Evolutionary conservation across 2,888 invertebrate genomes (phyloP).

Genomic region (Aphidoletes aphidimyza): DNA sequence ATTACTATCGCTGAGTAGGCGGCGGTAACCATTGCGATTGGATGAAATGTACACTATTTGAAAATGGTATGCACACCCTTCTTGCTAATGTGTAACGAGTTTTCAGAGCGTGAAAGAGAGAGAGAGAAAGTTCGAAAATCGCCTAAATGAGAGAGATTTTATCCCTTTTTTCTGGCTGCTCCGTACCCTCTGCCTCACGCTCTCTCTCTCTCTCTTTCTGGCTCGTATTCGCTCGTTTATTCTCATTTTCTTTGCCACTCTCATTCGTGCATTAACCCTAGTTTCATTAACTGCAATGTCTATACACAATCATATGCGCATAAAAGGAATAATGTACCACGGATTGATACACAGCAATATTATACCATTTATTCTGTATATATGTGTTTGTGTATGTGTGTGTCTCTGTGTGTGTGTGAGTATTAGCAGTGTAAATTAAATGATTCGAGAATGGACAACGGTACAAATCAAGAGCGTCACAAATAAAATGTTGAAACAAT

Average conservation of each 20-base stretch:
- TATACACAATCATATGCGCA: slow-evolving; percentile 20
- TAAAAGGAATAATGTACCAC: not conserved
- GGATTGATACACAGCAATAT: too few species aligned
- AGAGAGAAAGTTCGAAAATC: too few species aligned
- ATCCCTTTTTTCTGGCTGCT: not conserved
- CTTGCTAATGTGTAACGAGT: not conserved
- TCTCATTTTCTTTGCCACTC: not conserved
- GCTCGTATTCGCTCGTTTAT: not conserved
- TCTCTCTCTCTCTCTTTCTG: not conserved
- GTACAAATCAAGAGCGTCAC: too few species aligned
- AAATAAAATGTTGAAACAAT: slow-evolving; percentile 3
- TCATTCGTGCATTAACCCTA: not conserved
- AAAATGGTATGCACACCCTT: not conserved
- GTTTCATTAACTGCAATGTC: not conserved
- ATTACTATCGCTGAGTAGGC: slow-evolving; percentile 14
- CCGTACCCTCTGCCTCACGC: not conserved
- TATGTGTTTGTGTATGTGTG: too few species aligned
- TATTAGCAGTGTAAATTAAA: slow-evolving; percentile 5
- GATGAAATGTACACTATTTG: slow-evolving; percentile 8
- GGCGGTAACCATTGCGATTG: slow-evolving; percentile 18
- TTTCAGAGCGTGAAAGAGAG: too few species aligned
- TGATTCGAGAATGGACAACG: not conserved
- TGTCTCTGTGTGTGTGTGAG: too few species aligned
- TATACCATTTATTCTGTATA: too few species aligned
- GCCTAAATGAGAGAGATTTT: slow-evolving; percentile 39